Evolutionary conservation across 1,140 invertebrate species (phyloP).

Genomic region (Bombus cullumanus): DNA sequence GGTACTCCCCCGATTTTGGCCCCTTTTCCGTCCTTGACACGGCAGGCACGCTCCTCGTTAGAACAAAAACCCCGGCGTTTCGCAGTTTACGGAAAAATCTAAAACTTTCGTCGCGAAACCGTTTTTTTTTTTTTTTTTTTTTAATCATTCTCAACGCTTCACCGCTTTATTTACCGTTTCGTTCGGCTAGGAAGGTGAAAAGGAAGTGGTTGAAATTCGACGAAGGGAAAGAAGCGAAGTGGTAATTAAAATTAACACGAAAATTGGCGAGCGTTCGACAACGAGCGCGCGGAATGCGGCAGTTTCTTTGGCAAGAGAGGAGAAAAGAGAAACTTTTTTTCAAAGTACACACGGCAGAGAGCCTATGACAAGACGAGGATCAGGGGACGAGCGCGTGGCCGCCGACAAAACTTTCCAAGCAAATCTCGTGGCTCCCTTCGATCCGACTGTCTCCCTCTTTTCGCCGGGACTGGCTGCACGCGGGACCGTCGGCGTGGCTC

Average conservation of each 20-base stretch:
- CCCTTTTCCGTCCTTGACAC: slow-evolving; percentile 23
- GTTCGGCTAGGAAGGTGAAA: background rate
- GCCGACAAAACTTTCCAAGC: slow-evolving; percentile 64
- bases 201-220: background rate
- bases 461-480: slow-evolving; percentile 4
- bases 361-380: slow-evolving; percentile 50
- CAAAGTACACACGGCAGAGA: background rate
- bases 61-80: slow-evolving; percentile 1
- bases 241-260: background rate
- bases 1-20: slow-evolving; percentile 6
- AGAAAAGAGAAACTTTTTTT: background rate
- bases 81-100: slow-evolving; percentile 1
- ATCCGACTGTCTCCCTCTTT: slow-evolving; percentile 45
- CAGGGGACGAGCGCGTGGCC: slow-evolving; percentile 43
- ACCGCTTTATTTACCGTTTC: background rate
- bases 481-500: slow-evolving; percentile 11
- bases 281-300: background rate
- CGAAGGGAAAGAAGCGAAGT: background rate
- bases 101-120: background rate
- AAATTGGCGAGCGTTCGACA: background rate
- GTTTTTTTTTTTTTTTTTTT: background rate
- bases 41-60: background rate
- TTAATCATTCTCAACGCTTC: background rate
- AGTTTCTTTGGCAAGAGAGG: background rate
- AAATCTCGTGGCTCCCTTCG: slow-evolving; percentile 49